Percentiles rank a stretch among this genome's conserved stretches.
Conservation (phyloP, 2,888 invertebrate genomes). For the Rhagonycha fulva region DNA sequence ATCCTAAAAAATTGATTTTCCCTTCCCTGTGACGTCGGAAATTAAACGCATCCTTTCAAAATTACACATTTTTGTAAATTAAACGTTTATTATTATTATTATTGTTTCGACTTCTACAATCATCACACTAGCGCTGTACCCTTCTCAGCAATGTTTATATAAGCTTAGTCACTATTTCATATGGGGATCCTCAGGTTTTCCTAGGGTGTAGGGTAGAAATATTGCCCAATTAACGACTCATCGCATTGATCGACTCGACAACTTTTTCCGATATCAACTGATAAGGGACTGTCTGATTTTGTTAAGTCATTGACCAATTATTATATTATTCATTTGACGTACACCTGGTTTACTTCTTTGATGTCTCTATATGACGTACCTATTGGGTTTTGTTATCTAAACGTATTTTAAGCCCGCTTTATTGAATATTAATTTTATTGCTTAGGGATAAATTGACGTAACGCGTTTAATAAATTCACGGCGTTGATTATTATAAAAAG, state of each 20-base stretch:
- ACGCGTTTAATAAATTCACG: not conserved
- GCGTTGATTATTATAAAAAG: not conserved
- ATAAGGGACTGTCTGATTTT: slow-evolving; percentile 46
- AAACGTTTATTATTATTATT: slow-evolving; percentile 8
- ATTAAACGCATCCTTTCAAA: not conserved
- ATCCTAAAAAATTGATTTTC: not conserved
- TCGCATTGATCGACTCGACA: slow-evolving; percentile 48
- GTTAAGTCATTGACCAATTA: slow-evolving; percentile 54
- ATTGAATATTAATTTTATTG: slow-evolving; percentile 15
- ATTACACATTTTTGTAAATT: not conserved
- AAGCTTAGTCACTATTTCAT: slow-evolving; percentile 49
- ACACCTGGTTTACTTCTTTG: slow-evolving; percentile 29
- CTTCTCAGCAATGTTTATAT: slow-evolving; percentile 32
- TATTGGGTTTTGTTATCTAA: slow-evolving; percentile 17
- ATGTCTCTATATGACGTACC: slow-evolving; percentile 23
- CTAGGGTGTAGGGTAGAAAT: slow-evolving; percentile 37
- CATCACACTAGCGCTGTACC: slow-evolving; percentile 9
- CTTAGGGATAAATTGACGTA: not conserved
- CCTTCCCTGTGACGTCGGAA: not conserved
- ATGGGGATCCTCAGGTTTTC: slow-evolving; percentile 30
- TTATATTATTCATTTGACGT: slow-evolving; percentile 33
- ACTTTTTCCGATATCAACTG: slow-evolving; percentile 45
- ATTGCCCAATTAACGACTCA: slow-evolving; percentile 50
- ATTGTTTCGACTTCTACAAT: slow-evolving; percentile 6
- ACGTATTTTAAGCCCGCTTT: slow-evolving; percentile 10